Base-by-base conservation (phyloP, 2,113 vertebrate species). In the Scophthalmus maximus region DNA sequence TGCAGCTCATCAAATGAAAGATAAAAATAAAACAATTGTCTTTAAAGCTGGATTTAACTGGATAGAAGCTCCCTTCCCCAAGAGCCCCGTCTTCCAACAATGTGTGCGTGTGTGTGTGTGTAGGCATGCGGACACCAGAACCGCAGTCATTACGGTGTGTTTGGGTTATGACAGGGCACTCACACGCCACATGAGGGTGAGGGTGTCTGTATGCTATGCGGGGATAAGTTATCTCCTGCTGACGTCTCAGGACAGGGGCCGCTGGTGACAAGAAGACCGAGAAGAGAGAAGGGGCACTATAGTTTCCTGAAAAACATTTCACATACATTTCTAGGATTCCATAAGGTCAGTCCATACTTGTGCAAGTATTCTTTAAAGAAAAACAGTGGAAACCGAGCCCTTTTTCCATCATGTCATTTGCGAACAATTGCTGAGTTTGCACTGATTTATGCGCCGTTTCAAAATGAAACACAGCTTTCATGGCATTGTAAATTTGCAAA, bases 121-220 rank as follows among this genome's bases (percentile, higher is more conserved):
- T 3, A 56, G 64, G 62, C 36, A 51, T 60, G 60, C 67, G 15
- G 18, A 70, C 83, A 74, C 20, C 56, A 70, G 67, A 75, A 67
- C 86, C 73, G 65, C 73, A 75, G 82, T 69, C 82, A 86, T 79
- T 79, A 78, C 66, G 51, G 64, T 38, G 65, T 93, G 93, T 93
- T 93, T 93, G 93, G 92, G 90, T 93, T 92, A 91, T 85, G 79
- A 89, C 53, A 65, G 77, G 76, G 42, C 85, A 77, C 85, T 89
- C 83, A 85, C 86, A 90, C 67, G 68, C 81, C 78, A 89, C 85
- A 92, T 91, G 87, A 82, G 92, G 88, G 87, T 82, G 79, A 91
- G 85, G 87, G 83, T 79, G 82, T 91, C 82, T 86, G 84, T 59
- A 30, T 56, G 64, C 25, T 81, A 84, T 83, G 91, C 76, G 77